Evolutionary conservation across 2,888 invertebrate species (phyloP), one percentile per base, ranked within the genome.

Genomic region (Laspeyria flexula): DNA sequence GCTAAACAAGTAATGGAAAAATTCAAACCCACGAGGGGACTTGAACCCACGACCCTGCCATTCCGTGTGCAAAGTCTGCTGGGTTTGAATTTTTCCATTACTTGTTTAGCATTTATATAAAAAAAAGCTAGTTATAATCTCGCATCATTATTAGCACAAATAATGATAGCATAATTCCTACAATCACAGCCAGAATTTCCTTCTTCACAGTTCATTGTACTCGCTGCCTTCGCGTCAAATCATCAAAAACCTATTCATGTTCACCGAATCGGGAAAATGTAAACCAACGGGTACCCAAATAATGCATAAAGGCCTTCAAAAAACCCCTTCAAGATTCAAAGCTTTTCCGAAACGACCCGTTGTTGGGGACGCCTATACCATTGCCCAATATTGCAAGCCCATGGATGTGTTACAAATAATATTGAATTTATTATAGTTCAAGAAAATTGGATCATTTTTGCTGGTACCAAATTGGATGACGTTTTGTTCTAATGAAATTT

Each of bases 251-350:
- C 7, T 1, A 34, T 16, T n/a, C 34, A 34, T 18, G 15, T 34
- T 16, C n/a, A 16, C 18, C 34, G 18, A 34, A 9, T 9, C 33
- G 15, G 16, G 15, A 3, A 48, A 58, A 47, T 41, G 44, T 54
- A 48, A 54, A 59, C 42, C 39, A 37, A 45, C 45, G 39, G 34
- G 23, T 41, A 31, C 12, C 6, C 9, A 48, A 30, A 54, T 58
- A 41, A 57, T 30, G 10, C 3, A 0, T 15, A 25, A 23, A n/a
- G 18, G 33, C 39, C 39, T 59, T 54, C 18, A 5, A 41, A 12
- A 45, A 49, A 46, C 40, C 33, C 45, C 21, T 43, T 48, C 35
- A 37, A 41, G 40, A 43, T 30, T 25, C 15, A 27, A n/a, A 37
- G 45, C 35, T 49, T 31, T 7, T 31, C 9, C 31, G 13, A 48